These are phyloP conservation scores for Phthorimaea operculella DNA, from an alignment of 1,140 invertebrate species.

Conservation along the genomic window DNA sequence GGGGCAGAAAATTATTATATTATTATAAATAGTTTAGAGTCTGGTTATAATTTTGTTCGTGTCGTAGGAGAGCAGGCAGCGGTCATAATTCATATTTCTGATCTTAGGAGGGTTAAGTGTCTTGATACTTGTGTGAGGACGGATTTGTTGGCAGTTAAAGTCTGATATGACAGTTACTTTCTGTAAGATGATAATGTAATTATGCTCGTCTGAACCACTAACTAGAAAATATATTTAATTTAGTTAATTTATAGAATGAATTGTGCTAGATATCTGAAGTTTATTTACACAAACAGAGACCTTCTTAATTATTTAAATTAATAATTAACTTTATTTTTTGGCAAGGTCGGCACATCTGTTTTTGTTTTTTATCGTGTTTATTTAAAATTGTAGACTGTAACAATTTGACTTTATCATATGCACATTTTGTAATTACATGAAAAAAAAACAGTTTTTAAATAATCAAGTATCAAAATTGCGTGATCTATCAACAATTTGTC, in stretches of 20 bases:
- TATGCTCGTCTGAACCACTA: neutral
- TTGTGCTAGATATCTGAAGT: too few relatives aligned
- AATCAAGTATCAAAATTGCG: slow-evolving; percentile 26
- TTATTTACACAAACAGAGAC: too few relatives aligned
- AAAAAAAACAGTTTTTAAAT: too few relatives aligned
- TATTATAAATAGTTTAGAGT: slow-evolving; percentile 66
- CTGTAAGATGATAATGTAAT: neutral
- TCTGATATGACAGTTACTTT: neutral
- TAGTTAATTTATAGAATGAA: too few relatives aligned
- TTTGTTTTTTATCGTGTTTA: too few relatives aligned
- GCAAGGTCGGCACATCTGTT: too few relatives aligned
- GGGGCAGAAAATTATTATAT: slow-evolving; percentile 64
- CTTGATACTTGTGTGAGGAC: slow-evolving; percentile 37
- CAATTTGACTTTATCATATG: too few relatives aligned
- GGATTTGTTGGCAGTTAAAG: neutral
- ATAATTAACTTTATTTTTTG: too few relatives aligned
- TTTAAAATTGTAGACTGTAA: too few relatives aligned
- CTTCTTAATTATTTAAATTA: too few relatives aligned
- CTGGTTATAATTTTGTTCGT: slow-evolving; percentile 56
- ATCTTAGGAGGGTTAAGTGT: slow-evolving; percentile 2
- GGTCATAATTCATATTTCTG: slow-evolving; percentile 58
- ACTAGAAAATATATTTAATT: too few relatives aligned
- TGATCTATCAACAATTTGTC: slow-evolving; percentile 21
- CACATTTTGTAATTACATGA: too few relatives aligned
- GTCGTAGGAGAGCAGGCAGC: slow-evolving; percentile 46